Conservation (phyloP, 2,113 vertebrate species). For the Menura novaehollandiae region DNA sequence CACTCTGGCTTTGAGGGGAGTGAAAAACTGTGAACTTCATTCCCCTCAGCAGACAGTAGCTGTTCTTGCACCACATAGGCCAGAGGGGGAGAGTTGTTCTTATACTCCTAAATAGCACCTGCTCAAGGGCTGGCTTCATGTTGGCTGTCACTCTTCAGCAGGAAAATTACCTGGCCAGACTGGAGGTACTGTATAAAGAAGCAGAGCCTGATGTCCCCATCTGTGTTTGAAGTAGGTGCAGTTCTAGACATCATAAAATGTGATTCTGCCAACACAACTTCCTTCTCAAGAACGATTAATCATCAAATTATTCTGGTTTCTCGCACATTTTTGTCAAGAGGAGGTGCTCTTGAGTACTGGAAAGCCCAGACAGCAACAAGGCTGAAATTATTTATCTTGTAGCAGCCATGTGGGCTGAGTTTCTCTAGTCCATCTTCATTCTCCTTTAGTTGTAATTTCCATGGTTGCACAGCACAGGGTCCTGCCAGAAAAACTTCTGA, state of each 20-base stretch:
- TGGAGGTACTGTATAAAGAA: background rate
- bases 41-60: background rate
- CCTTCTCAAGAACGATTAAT: background rate
- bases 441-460: background rate
- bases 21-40: background rate
- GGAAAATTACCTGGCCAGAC: background rate
- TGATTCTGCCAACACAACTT: background rate
- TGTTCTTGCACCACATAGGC: background rate
- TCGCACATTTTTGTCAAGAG: background rate
- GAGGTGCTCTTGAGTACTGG: background rate
- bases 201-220: background rate
- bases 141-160: background rate
- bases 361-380: background rate
- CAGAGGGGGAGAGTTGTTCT: background rate
- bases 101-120: background rate
- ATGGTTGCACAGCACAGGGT: background rate
- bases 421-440: background rate
- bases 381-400: background rate
- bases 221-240: background rate
- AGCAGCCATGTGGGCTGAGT: accelerated
- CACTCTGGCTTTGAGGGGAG: background rate
- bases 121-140: accelerated
- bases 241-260: background rate
- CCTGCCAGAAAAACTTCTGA: background rate
- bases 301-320: background rate